A percentile compares a stretch with the other conserved stretches of the same genome.
Evolutionary conservation across 2,113 vertebrate genomes (phyloP).

Genomic region (Trichomycterus rosablanca): DNA sequence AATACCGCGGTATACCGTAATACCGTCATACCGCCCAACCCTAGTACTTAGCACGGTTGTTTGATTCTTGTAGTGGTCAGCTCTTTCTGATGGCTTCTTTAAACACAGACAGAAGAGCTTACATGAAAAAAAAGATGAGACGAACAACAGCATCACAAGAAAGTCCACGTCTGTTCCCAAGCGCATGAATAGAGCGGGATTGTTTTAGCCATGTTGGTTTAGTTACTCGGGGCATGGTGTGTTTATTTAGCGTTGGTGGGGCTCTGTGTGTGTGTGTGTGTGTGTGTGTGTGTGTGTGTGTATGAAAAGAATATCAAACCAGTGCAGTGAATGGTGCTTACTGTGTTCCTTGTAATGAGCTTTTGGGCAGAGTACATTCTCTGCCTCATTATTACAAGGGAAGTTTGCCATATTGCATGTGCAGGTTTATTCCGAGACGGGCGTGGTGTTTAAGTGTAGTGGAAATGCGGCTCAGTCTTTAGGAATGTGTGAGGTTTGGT

Average conservation of each 20-base stretch:
- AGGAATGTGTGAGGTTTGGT: not conserved
- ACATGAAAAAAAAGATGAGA: not conserved
- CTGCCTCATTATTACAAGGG: not conserved
- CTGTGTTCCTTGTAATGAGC: conserved; percentile 26
- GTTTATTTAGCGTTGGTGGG: conserved; percentile 38
- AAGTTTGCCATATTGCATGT: not conserved
- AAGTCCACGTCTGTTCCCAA: conserved; percentile 7
- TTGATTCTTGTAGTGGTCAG: not conserved
- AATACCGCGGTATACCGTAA: too few relatives aligned
- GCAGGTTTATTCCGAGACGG: not conserved
- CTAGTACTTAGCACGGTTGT: not conserved
- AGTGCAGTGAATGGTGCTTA: conserved; percentile 10
- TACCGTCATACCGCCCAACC: too few relatives aligned
- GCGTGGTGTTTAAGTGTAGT: conserved; percentile 6
- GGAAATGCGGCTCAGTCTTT: conserved; percentile 3
- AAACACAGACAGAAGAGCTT: not conserved
- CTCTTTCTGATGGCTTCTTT: not conserved
- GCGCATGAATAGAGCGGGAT: conserved; percentile 11
- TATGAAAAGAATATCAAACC: not conserved
- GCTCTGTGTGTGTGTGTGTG: too few relatives aligned
- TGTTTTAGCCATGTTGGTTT: conserved; percentile 32
- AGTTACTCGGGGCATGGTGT: conserved; percentile 34
- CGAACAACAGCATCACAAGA: conserved; percentile 1
- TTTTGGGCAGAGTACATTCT: not conserved
- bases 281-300: conserved; percentile 13